phyloP scores from a whole-genome alignment of 1,140 invertebrate species.

The Elysia chlorotica region DNA sequence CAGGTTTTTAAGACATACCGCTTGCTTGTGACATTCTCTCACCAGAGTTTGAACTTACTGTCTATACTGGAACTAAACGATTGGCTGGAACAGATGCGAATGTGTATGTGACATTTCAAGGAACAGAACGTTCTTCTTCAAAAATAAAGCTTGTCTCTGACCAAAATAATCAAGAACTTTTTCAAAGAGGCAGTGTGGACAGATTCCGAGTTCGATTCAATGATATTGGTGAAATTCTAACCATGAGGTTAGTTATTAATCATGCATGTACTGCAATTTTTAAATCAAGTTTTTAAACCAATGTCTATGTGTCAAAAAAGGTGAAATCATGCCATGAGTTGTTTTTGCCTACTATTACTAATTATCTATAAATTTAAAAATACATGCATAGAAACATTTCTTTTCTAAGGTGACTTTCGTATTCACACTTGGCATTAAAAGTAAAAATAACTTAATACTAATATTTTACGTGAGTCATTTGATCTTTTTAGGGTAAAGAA shows the following conservation, averaged over 20 bases:
- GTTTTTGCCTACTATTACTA: no score
- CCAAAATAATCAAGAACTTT: conserved; percentile 33
- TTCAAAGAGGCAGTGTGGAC: conserved; percentile 37
- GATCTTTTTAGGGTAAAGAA: no score
- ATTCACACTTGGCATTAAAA: background rate
- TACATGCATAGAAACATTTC: background rate
- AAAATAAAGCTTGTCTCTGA: conserved; percentile 44
- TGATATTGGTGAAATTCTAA: conserved; percentile 53
- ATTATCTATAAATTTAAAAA: no score
- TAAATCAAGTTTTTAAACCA: no score
- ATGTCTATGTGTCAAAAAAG: no score
- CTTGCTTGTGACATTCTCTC: no score
- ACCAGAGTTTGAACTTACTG: conserved; percentile 40
- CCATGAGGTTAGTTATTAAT: conserved; percentile 39
- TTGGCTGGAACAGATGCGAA: conserved; percentile 53
- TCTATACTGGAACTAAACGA: conserved; percentile 45
- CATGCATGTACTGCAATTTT: no score
- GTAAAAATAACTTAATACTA: no score
- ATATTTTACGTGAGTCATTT: no score
- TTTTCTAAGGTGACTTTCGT: background rate
- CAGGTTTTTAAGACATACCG: no score
- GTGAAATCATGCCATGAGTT: no score
- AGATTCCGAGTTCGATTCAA: conserved; percentile 31
- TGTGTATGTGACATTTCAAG: conserved; percentile 49
- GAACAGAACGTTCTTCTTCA: conserved; percentile 39